Base-by-base conservation (phyloP, 2,113 vertebrate species). In the Lagopus leucura region DNA sequence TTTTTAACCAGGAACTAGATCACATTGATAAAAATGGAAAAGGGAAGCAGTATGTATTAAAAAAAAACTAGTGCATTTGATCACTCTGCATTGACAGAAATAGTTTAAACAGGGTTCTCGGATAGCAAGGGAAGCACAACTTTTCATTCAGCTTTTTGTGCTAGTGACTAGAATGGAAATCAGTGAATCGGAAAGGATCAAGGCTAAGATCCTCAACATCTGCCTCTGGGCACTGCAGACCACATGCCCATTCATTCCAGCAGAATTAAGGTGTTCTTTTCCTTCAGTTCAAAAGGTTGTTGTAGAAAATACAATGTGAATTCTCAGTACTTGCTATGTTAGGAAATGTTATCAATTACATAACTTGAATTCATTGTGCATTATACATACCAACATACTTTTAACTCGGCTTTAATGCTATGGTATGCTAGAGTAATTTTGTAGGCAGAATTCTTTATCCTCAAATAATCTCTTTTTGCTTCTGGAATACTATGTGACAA, bases 131-230 rank as follows among this genome's bases (percentile, higher is more conserved):
- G 75, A 81, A 93, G 61, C 16, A 66, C 38, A 87, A 61, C 52
- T 83, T 78, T 88, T 60, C 45, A 58, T 89, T 92, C 66, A 82
- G 32, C 28, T 64, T 57, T 58, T 70, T 78, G 15, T 87, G 43
- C 38, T 28, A 10, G 57, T 79, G 83, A 82, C 83, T 82, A 32
- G 54, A 90, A 78, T 75, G 85, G 67, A 93, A 85, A 36, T 34
- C 38, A 89, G 14, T 71, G 74, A 86, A 92, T 94, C 86, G 75
- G 82, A 82, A 91, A 89, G 40, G 42, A 91, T 90, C 78, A 93
- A 70, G 74, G 57, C 38, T 63, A 70, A 94, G 61, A 38, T 89
- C 91, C 75, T 93, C 54, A 80, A 47, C 92, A 73, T 48, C 58
- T 91, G 71, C 78, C 74, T 66, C 54, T 75, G 25, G 92, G 84